These are phyloP conservation scores for Smittia sp. DNA, from an alignment of 2,888 invertebrate species.

Conservation along the genomic window DNA sequence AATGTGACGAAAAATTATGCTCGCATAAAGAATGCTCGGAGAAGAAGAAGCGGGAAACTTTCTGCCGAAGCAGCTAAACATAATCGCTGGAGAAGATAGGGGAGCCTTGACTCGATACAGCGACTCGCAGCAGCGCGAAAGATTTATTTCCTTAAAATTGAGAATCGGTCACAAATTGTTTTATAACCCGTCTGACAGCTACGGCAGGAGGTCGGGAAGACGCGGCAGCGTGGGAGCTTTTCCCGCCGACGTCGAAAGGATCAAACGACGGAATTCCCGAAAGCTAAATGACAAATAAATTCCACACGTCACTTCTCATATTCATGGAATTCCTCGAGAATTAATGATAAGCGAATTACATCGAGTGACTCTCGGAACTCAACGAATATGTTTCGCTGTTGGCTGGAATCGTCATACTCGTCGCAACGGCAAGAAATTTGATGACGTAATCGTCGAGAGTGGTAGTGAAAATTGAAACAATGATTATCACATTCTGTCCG, in stretches of 20 bases:
- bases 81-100: not conserved
- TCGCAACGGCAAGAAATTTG: not conserved
- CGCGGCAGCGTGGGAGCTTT: not conserved
- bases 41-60: not conserved
- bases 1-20: conserved; percentile 37
- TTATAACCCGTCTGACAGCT: not conserved
- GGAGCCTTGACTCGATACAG: conserved; percentile 3
- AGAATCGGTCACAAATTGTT: conserved; percentile 35
- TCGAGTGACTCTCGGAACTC: not conserved
- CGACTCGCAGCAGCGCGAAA: not conserved
- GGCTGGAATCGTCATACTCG: not conserved
- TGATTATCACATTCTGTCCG: conserved; percentile 25
- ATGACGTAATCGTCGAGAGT: not conserved
- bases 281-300: conserved; percentile 20
- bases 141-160: conserved; percentile 32
- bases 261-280: not conserved
- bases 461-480: conserved; percentile 34
- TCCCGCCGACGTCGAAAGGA: not conserved
- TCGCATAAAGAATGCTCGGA: conserved; percentile 9
- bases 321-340: not conserved
- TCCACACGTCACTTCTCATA: not conserved
- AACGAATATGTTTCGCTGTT: not conserved
- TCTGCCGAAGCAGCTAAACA: conserved; percentile 18
- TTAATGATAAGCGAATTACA: conserved; percentile 2
- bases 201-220: not conserved